phyloP scores from a whole-genome alignment of 1,140 invertebrate species.

The Drosophila malerkotliana region DNA sequence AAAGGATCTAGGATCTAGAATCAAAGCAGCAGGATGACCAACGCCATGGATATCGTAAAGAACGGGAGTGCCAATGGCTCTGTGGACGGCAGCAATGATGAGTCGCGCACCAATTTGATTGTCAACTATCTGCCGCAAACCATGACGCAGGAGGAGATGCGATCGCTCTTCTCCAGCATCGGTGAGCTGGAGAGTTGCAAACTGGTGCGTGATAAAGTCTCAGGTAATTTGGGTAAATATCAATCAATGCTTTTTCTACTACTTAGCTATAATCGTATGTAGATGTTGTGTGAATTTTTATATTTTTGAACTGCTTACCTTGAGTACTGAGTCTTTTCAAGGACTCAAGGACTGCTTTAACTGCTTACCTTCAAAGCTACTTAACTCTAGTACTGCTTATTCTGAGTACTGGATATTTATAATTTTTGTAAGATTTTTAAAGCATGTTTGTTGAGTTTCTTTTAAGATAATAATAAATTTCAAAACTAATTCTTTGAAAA shows the following conservation, averaged over 20 bases:
- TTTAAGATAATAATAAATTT: background rate
- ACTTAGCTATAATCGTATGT: background rate
- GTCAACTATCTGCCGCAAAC: constrained; percentile 96
- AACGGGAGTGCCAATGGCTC: constrained; percentile 87
- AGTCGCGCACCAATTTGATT: constrained; percentile 92
- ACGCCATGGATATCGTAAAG: constrained; percentile 84
- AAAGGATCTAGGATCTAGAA: constrained; percentile 7
- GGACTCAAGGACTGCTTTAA: no score
- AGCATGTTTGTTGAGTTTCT: background rate
- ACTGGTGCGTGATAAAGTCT: constrained; percentile 95
- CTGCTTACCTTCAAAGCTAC: no score
- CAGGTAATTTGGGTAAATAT: constrained; percentile 86
- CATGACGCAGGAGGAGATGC: constrained; percentile 96
- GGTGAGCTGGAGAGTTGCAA: constrained; percentile 96
- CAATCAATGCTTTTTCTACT: constrained; percentile 55
- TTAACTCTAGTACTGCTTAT: no score
- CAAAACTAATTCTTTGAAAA: background rate
- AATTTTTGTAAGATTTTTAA: no score
- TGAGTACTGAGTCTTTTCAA: background rate
- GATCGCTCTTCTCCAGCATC: constrained; percentile 93
- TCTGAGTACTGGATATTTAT: no score
- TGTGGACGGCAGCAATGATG: constrained; percentile 85
- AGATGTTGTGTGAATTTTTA: background rate
- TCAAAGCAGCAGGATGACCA: constrained; percentile 69
- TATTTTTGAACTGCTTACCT: background rate